Evolutionary conservation across 2,797 vertebrate genomes (phyloP), one percentile per base, ranked within the genome.

Genomic region (Lithobates pipiens): DNA sequence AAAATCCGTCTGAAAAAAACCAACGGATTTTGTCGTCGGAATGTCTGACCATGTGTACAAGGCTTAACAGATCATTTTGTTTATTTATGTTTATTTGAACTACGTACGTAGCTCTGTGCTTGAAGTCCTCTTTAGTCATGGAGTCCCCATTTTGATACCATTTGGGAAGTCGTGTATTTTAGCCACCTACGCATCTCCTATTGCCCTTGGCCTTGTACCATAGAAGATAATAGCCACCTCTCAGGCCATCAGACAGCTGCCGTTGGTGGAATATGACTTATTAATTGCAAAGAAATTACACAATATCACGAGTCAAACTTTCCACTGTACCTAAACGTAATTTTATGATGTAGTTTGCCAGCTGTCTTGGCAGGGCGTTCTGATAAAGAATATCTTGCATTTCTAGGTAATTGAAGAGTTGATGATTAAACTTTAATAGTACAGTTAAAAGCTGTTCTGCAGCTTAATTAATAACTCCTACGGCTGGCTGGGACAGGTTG

Each of bases 381-480:
- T 42, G 50, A 81, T 73, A 81, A 50, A 61, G 32, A 54, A 44
- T 57, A 63, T 70, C 65, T 23, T 25, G 67, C 50, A 61, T 54
- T 71, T 27, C 25, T 44, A n/a, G 42, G 27, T 72, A 71, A 84
- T 65, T 78, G n/a, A 36, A 63, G 36, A 77, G 63, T 78, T 85
- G 79, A 85, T 74, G 25, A 85, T 85, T 85, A 79, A 65, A 50
- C 83, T 36, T 42, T 74, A 65, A 65, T 44, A 34, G 76, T 79
- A 76, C 76, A 73, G 67, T 50, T 29, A 10, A 10, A 71, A 27
- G 39, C 34, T 29, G 39, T 3, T 23, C 54, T 63, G n/a, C 76
- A 78, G 83, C 42, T 85, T 85, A 85, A 79, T 79, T 79, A 74
- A 68, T 85, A 85, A 85, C 83, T 74, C 39, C 54, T 63, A 73